A percentile compares a stretch with the other conserved stretches of the same genome.
Conservation (phyloP, 2,797 vertebrate species). For the Tokudaia tokunoshimensis region DNA sequence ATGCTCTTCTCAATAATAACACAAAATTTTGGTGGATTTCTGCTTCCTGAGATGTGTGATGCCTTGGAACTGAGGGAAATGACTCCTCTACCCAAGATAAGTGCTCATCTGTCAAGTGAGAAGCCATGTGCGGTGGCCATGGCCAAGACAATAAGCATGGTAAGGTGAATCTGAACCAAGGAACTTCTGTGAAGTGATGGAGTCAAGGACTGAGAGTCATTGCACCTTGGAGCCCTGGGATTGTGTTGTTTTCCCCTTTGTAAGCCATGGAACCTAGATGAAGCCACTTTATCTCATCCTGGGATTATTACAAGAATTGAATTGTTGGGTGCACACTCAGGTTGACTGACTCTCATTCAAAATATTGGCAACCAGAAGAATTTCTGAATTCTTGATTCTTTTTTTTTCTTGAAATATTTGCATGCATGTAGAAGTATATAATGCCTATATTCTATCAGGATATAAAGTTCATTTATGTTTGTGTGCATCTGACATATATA, state of each 20-base stretch:
- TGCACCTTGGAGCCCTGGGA: not conserved
- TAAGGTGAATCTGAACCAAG: too few relatives aligned
- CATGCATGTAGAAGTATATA: not conserved
- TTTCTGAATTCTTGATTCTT: not conserved
- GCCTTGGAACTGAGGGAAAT: not conserved
- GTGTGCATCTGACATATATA: not conserved
- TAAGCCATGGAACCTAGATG: too few relatives aligned
- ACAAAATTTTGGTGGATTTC: not conserved
- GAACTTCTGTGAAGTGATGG: not conserved
- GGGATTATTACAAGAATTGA: not conserved
- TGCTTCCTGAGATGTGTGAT: not conserved
- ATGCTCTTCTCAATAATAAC: not conserved
- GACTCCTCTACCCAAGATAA: not conserved
- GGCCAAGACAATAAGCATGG: not conserved
- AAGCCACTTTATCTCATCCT: not conserved
- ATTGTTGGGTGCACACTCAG: not conserved
- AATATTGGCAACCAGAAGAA: not conserved
- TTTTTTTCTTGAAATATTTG: not conserved
- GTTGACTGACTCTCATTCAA: not conserved
- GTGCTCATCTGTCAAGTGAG: not conserved
- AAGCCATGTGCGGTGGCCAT: not conserved
- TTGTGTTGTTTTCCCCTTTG: not conserved
- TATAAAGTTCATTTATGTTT: not conserved
- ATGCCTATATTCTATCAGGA: not conserved
- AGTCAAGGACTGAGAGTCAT: accelerated